Base-by-base conservation (phyloP, 2,888 invertebrate species). In the Erebia epiphron region DNA sequence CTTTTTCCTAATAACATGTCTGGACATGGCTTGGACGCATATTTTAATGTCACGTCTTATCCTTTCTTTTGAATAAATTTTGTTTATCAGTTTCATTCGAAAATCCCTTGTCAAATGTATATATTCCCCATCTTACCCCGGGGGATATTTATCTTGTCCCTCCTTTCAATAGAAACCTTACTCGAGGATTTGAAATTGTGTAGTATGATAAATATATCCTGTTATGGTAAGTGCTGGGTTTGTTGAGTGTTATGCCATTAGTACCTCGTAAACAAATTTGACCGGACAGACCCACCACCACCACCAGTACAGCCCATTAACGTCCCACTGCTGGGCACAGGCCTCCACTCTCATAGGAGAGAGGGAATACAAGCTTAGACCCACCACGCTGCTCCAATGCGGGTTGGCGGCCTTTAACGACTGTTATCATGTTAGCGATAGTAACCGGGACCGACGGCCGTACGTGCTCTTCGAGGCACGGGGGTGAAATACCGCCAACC, bases 111-210 rank as follows among this genome's bases (percentile, higher is more conserved):
- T 62, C 62, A 49, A 62, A 62, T 46, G 62, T n/a, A n/a, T 11
- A 41, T 54, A 21, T 9, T 16, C n/a, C 60, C 58, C 64, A 18
- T 18, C 18, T 16, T 56, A n/a, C 58, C 68, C 16, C 46, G 46
- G 46, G 64, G 18, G 64, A 46, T 71, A 60, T 71, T 71, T 67
- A 43, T 67, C 67, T 70, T 70, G 67, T 70, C 63, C 67, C 50
- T 61, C 46, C 70, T 70, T 70, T 70, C 63, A 63, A 63, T 70
- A 56, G 35, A 52, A 67, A 67, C 67, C 56, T 57, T 62, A 57
- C 67, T 67, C 49, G 16, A 35, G 43, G 41, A 18, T 57, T 35
- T 35, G 43, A 63, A 43, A 14, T n/a, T 1, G 56, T 70, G 58
- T 41, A 35, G 35, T 14, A 58, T 58, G 14, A 35, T 41, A 35